Conservation (phyloP, 2,797 vertebrate species). For the Knipowitschia caucasica region DNA sequence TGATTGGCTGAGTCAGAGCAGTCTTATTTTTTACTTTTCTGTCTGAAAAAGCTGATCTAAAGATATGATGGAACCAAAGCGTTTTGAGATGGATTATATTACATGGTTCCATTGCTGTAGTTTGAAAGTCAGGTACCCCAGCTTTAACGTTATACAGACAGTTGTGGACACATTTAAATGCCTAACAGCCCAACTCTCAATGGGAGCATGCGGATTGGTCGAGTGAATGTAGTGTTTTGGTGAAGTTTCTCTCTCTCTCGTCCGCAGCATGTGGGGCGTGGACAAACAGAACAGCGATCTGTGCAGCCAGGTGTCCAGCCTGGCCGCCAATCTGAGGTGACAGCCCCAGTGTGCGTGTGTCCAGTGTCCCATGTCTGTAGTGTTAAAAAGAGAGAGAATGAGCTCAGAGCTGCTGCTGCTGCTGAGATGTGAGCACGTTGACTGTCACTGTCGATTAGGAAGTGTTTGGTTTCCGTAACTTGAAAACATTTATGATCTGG, state of each 20-base stretch:
- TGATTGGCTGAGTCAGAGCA: too few relatives aligned
- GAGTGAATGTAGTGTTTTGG: conserved; percentile 5
- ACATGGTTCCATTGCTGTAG: too few relatives aligned
- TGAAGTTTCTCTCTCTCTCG: conserved; percentile 75
- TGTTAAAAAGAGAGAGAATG: conserved; percentile 5
- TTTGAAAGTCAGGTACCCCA: too few relatives aligned
- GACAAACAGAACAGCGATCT: conserved; percentile 83
- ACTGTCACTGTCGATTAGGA: not conserved
- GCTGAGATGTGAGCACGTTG: not conserved
- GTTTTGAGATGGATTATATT: too few relatives aligned
- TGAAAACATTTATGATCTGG: too few relatives aligned
- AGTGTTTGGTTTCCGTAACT: too few relatives aligned
- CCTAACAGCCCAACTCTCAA: not conserved
- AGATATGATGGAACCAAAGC: too few relatives aligned
- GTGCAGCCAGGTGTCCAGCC: conserved; percentile 81
- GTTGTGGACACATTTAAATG: not conserved
- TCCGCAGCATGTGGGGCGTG: conserved; percentile 84
- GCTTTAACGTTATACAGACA: too few relatives aligned
- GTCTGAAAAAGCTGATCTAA: too few relatives aligned
- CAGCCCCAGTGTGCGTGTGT: conserved; percentile 66
- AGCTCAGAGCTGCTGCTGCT: not conserved
- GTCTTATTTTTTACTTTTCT: too few relatives aligned
- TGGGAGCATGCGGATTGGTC: not conserved
- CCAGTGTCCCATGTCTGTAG: conserved; percentile 56
- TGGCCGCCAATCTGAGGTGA: conserved; percentile 84